Conservation (phyloP, 2,888 invertebrate species). For the Chironomus tentans region DNA sequence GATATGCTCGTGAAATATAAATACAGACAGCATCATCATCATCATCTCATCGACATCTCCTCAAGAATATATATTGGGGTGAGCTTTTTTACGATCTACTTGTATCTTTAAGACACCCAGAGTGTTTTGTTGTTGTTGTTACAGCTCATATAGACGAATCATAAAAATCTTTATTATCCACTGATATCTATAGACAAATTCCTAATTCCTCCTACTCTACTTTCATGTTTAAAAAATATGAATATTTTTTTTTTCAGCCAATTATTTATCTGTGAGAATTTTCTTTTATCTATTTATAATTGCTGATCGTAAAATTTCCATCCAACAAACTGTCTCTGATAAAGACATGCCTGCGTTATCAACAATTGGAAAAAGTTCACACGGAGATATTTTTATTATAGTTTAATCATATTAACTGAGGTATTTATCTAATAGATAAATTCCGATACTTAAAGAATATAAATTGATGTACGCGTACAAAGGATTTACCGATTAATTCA, state of each 20-base stretch:
- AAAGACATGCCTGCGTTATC: background rate
- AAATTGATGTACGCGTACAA: background rate
- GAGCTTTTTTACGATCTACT: background rate
- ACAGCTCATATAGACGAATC: background rate
- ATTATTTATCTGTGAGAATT: too few relatives aligned
- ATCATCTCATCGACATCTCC: background rate
- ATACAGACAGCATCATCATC: background rate
- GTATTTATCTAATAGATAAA: too few relatives aligned
- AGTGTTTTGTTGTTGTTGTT: background rate
- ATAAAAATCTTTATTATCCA: background rate
- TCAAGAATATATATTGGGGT: background rate
- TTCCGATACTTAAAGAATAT: background rate
- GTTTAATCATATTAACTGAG: too few relatives aligned
- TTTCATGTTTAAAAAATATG: too few relatives aligned
- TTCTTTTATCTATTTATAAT: too few relatives aligned
- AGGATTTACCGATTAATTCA: background rate
- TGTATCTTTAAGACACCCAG: constrained; percentile 1
- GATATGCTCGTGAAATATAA: constrained; percentile 4
- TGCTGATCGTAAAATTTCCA: too few relatives aligned
- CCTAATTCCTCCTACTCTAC: too few relatives aligned
- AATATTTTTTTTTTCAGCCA: background rate
- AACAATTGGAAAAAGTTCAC: background rate
- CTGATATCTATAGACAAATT: too few relatives aligned
- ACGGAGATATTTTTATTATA: background rate
- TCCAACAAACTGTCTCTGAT: background rate